Evolutionary conservation across 2,888 invertebrate genomes (phyloP).

Genomic region (Torymus aiolomorphi): DNA sequence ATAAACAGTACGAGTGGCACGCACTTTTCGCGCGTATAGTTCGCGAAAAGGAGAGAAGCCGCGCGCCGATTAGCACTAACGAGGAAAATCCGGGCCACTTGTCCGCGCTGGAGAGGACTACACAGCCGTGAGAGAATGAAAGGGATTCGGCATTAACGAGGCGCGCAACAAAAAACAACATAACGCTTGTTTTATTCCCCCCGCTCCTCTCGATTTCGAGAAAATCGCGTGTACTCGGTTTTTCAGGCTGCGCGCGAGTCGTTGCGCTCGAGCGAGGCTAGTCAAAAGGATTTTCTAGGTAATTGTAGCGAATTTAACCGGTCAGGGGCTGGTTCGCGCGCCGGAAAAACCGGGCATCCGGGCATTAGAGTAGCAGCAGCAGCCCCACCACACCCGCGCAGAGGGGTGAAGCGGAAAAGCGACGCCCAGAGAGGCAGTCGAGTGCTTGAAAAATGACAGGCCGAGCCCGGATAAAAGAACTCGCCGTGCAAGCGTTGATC

Average conservation of each 20-base stretch:
- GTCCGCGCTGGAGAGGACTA: background rate
- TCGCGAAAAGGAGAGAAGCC: background rate
- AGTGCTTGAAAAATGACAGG: constrained; percentile 38
- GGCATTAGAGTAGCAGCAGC: background rate
- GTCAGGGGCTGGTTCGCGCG: background rate
- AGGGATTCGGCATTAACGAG: constrained; percentile 17
- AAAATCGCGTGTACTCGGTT: background rate
- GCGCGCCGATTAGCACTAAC: constrained; percentile 15
- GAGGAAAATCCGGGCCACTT: constrained; percentile 24
- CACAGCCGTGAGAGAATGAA: background rate
- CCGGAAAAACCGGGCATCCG: background rate
- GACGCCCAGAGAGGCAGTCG: background rate
- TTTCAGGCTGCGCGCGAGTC: background rate
- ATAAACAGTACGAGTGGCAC: too few relatives aligned
- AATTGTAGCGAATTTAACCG: constrained; percentile 32
- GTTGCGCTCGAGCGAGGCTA: background rate
- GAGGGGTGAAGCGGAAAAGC: constrained; percentile 3
- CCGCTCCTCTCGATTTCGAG: background rate
- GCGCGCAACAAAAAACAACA: too few relatives aligned
- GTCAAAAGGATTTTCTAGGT: constrained; percentile 26
- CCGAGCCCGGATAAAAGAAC: constrained; percentile 23
- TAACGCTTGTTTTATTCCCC: too few relatives aligned
- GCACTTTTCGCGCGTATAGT: background rate
- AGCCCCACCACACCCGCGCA: too few relatives aligned
- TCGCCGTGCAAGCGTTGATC: constrained; percentile 25